A percentile compares a stretch with the other conserved stretches of the same genome.
Conservation (phyloP, 2,797 vertebrate species). For the Rallus crepitans region DNA sequence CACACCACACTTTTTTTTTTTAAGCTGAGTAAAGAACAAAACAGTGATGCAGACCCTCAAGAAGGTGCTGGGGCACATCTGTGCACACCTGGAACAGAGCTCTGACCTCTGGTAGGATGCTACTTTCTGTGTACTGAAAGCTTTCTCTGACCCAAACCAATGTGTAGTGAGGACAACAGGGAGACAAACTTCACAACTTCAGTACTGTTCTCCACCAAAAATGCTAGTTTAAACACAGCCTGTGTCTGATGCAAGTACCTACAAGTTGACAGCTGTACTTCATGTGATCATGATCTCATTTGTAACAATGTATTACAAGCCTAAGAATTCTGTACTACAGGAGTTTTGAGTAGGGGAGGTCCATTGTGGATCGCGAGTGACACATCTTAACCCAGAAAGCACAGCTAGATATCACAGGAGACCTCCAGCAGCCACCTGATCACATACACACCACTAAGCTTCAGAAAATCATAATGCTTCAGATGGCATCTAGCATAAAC, state of each 20-base stretch:
- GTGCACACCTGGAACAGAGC: background rate
- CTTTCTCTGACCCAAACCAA: background rate
- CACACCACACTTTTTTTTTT: accelerated
- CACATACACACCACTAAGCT: background rate
- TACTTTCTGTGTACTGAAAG: background rate
- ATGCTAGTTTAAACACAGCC: background rate
- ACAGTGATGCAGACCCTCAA: background rate
- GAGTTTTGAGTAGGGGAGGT: background rate
- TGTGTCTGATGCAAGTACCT: background rate
- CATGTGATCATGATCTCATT: background rate
- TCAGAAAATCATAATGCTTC: background rate
- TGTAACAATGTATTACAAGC: background rate
- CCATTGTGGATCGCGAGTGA: background rate
- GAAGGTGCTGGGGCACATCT: background rate
- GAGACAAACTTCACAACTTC: background rate
- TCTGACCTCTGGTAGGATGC: background rate
- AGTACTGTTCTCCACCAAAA: background rate
- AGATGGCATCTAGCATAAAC: background rate
- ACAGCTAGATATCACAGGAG: background rate
- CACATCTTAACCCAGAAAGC: background rate
- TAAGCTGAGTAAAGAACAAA: background rate
- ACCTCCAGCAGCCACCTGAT: background rate
- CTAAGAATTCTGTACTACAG: background rate
- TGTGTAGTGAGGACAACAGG: background rate
- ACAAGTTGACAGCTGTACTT: background rate